phyloP scores from a whole-genome alignment of 2,113 vertebrate genomes.

The Ardeotis arabs region DNA sequence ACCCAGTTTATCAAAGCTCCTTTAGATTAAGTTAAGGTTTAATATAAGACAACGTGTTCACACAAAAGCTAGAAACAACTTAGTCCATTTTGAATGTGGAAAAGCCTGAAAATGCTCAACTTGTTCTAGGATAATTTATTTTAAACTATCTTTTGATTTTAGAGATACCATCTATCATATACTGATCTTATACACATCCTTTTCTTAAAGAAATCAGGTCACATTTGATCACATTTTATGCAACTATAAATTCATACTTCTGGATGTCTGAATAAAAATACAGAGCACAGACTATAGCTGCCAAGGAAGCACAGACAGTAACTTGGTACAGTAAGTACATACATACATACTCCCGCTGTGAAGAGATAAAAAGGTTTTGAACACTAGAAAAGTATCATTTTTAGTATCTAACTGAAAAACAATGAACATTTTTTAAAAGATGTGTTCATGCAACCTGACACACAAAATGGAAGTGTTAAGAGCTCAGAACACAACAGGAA shows the following conservation, averaged over 20 bases:
- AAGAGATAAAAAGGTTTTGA: background rate
- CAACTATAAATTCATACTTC: background rate
- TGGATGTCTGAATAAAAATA: background rate
- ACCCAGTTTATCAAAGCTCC: background rate
- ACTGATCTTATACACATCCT: background rate
- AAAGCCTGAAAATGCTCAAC: background rate
- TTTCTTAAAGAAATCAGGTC: background rate
- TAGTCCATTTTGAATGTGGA: background rate
- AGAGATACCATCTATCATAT: background rate
- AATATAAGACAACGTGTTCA: background rate
- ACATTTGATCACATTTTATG: background rate
- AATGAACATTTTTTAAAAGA: no score
- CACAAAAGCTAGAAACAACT: background rate
- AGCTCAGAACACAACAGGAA: background rate
- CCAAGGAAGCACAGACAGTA: background rate
- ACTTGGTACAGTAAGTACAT: background rate
- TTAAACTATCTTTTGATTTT: background rate
- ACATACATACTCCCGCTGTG: accelerated
- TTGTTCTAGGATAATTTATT: background rate
- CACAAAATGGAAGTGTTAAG: accelerated
- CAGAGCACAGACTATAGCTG: background rate
- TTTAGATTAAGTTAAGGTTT: background rate
- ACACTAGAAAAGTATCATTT: background rate
- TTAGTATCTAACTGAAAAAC: background rate
- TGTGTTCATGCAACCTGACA: background rate